A percentile compares a stretch with the other conserved stretches of the same genome.
Conservation (phyloP, 2,888 invertebrate species). For the Parochlus steinenii region DNA sequence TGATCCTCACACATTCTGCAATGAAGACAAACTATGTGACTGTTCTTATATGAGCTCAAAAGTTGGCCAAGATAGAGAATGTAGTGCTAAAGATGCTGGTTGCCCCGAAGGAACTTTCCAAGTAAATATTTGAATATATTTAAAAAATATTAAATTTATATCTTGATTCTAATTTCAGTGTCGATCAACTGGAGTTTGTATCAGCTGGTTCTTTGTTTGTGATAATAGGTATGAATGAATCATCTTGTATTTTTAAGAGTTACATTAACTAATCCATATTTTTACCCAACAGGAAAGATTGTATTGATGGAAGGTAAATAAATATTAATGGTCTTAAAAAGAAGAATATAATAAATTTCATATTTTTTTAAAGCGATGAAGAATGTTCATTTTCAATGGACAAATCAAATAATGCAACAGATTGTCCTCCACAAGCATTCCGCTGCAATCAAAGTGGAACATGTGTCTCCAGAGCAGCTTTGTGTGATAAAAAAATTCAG, state of each 20-base stretch:
- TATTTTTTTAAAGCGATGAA: too few relatives aligned
- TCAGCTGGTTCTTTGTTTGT: slow-evolving; percentile 88
- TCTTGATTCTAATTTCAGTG: slow-evolving; percentile 39
- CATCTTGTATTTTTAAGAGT: too few relatives aligned
- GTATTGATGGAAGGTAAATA: too few relatives aligned
- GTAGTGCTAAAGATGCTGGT: slow-evolving; percentile 56
- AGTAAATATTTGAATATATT: slow-evolving; percentile 13
- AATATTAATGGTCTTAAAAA: too few relatives aligned
- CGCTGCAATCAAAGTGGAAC: slow-evolving; percentile 46
- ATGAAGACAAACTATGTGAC: slow-evolving; percentile 43
- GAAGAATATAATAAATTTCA: too few relatives aligned
- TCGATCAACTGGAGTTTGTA: slow-evolving; percentile 66
- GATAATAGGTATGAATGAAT: too few relatives aligned
- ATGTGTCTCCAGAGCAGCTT: slow-evolving; percentile 61
- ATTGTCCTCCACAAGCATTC: slow-evolving; percentile 56
- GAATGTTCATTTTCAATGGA: slow-evolving; percentile 42
- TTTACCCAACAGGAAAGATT: too few relatives aligned
- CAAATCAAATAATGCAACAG: slow-evolving; percentile 28
- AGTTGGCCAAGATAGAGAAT: slow-evolving; percentile 41
- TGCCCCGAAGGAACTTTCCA: slow-evolving; percentile 77
- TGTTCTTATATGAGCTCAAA: slow-evolving; percentile 40
- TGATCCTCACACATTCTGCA: slow-evolving; percentile 60
- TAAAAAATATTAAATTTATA: slow-evolving; percentile 13
- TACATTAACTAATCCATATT: too few relatives aligned
- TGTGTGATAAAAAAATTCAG: slow-evolving; percentile 66